Evolutionary conservation across 1,140 invertebrate species (phyloP), one percentile per base, ranked within the genome.

Genomic region (Gonatopus flavifemur): DNA sequence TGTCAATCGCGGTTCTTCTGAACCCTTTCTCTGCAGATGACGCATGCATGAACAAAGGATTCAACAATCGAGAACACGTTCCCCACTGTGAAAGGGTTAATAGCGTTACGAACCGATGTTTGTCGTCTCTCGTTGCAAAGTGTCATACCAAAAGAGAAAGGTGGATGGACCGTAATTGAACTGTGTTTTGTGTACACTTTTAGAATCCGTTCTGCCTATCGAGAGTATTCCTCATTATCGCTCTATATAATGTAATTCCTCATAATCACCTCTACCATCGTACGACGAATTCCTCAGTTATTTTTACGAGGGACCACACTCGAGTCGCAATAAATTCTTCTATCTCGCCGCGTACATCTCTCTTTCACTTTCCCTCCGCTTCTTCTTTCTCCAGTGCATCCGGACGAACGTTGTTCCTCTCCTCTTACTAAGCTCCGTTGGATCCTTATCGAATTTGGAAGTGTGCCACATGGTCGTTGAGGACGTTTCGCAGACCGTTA

Each of bases 361-460:
- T 31, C 46, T 49, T 28, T 28, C 6, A 6, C 12, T 28, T 7
- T 28, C 25, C 25, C 25, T 6, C 6, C 12, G 25, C 25, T 28
- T 12, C 25, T 28, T 42, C 49, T 49, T 44, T 53, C 48, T 49
- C 38, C 24, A 20, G 12, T 18, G 16, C 16, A 49, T 31, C 25
- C 25, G 22, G n/a, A 19, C 18, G 10, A 12, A 9, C 10, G 7
- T 7, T 16, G 38, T n/a, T 20, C 12, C 15, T 28, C 12, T 31
- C 39, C 20, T 20, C 25, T 13, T 21, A 13, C 18, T 19, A 13
- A 31, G 31, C 25, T 38, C 25, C 24, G 24, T 35, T 24, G 51
- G 51, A 53, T 53, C 33, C 46, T 53, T 53, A 53, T 53, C 51
- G 46, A 53, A 53, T 53, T 53, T 53, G 51, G 51, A 49, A 49